Evolutionary conservation across 2,113 vertebrate genomes (phyloP).

Genomic region (Pseudolaguvia tuberculata): DNA sequence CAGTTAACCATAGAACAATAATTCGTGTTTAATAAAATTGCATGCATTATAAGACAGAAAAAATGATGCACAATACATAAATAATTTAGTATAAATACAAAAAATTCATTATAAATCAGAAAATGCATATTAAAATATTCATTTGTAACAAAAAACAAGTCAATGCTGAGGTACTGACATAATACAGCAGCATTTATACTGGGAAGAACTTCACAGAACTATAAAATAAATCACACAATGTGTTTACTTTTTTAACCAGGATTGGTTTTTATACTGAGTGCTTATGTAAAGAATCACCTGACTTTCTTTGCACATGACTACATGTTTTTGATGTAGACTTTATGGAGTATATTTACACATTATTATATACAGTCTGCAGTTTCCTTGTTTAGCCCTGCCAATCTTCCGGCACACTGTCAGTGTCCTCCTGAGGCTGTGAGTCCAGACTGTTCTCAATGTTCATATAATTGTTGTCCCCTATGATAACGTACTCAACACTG

Average conservation of each 20-base stretch:
- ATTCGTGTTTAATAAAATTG: constrained; percentile 1
- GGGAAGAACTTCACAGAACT: too few species aligned
- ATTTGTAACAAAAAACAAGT: constrained; percentile 10
- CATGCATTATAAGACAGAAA: not conserved
- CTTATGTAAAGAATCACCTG: not conserved
- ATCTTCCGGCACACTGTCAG: not conserved
- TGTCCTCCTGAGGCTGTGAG: constrained; percentile 10
- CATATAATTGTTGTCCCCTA: constrained; percentile 67
- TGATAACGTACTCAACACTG: constrained; percentile 60
- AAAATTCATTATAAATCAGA: not conserved
- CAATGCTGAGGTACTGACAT: not conserved
- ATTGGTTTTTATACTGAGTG: not conserved
- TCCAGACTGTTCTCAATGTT: constrained; percentile 35
- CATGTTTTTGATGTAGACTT: not conserved
- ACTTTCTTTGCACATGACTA: not conserved
- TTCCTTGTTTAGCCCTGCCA: not conserved
- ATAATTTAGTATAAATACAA: not conserved
- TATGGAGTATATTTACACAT: not conserved
- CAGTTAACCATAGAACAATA: too few species aligned
- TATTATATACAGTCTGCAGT: not conserved
- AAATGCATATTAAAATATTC: not conserved
- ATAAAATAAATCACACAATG: not conserved
- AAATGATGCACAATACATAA: constrained; percentile 19
- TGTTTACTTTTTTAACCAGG: not conserved
- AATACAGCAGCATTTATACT: constrained; percentile 5